Percentiles rank a stretch among this genome's conserved stretches.
Evolutionary conservation across 2,797 vertebrate species (phyloP).

Genomic region (Thunnus albacares): DNA sequence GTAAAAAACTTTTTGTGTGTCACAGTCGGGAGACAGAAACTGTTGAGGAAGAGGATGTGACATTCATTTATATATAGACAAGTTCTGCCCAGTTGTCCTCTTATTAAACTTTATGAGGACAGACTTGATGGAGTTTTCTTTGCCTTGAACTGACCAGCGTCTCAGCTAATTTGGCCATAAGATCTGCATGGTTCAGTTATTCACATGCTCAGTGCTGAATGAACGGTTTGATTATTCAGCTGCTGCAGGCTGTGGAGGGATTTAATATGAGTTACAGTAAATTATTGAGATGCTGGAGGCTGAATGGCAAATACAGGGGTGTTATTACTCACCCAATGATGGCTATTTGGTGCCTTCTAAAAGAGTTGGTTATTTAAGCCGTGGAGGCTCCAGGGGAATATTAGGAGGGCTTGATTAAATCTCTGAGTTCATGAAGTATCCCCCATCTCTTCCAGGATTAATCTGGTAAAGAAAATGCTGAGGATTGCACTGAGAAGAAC

Average conservation of each 20-base stretch:
- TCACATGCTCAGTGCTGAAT: conserved; percentile 18
- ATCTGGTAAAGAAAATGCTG: conserved; percentile 35
- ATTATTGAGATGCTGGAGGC: conserved; percentile 68
- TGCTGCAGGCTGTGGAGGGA: conserved; percentile 44
- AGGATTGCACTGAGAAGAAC: conserved; percentile 40
- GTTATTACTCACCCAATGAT: conserved; percentile 63
- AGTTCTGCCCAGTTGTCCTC: not conserved
- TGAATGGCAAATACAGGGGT: conserved; percentile 50
- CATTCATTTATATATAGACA: not conserved
- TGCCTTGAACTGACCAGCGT: conserved; percentile 15
- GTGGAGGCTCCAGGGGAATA: conserved; percentile 57
- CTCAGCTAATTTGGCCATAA: conserved; percentile 36
- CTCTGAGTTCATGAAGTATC: conserved; percentile 53
- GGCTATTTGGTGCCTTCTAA: conserved; percentile 53
- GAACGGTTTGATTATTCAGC: conserved; percentile 59
- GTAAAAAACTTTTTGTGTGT: not conserved
- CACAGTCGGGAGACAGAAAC: not conserved
- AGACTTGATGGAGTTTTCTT: conserved; percentile 16
- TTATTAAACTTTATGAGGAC: not conserved
- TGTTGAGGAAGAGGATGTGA: not conserved
- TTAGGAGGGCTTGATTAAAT: conserved; percentile 68
- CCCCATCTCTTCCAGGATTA: conserved; percentile 54
- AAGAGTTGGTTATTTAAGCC: conserved; percentile 63
- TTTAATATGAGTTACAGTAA: conserved; percentile 65
- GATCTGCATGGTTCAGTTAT: conserved; percentile 27